Conservation (phyloP, 2,888 invertebrate genomes). For the Chrysotoxum bicinctum region DNA sequence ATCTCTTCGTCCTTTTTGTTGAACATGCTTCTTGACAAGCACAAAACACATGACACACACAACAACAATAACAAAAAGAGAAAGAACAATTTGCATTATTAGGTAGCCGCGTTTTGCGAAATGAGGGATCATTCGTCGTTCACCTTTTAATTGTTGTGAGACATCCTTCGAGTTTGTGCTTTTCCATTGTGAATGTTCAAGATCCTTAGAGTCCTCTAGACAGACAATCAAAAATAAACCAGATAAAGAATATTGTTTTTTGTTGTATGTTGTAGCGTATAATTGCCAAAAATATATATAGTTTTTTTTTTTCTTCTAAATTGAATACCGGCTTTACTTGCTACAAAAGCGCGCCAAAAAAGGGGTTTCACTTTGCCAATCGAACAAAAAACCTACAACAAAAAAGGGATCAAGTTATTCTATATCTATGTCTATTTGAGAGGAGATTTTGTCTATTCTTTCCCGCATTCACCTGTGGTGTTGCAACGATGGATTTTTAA, state of each 20-base stretch:
- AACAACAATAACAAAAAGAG: neutral
- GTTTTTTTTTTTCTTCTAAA: neutral
- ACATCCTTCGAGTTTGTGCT: constrained; percentile 51
- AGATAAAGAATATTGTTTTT: neutral
- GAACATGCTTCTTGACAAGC: constrained; percentile 5
- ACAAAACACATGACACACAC: neutral
- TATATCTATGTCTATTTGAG: neutral
- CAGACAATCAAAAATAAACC: constrained; percentile 24
- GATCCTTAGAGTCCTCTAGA: constrained; percentile 23
- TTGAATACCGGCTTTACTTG: constrained; percentile 62
- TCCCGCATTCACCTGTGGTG: constrained; percentile 50
- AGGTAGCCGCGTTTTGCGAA: constrained; percentile 49
- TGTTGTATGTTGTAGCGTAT: constrained; percentile 54
- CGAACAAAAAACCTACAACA: neutral
- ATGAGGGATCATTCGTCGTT: constrained; percentile 58
- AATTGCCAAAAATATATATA: constrained; percentile 50
- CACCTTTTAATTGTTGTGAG: constrained; percentile 65
- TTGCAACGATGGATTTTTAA: constrained; percentile 30
- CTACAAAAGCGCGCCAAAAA: constrained; percentile 66
- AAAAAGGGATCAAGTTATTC: constrained; percentile 10
- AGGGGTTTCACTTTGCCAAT: constrained; percentile 33
- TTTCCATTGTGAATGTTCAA: neutral
- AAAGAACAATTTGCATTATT: constrained; percentile 21
- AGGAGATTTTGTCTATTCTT: neutral
- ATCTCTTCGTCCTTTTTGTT: constrained; percentile 17